Base-by-base conservation (phyloP, 2,113 vertebrate genomes). In the Lagenorhynchus albirostris region DNA sequence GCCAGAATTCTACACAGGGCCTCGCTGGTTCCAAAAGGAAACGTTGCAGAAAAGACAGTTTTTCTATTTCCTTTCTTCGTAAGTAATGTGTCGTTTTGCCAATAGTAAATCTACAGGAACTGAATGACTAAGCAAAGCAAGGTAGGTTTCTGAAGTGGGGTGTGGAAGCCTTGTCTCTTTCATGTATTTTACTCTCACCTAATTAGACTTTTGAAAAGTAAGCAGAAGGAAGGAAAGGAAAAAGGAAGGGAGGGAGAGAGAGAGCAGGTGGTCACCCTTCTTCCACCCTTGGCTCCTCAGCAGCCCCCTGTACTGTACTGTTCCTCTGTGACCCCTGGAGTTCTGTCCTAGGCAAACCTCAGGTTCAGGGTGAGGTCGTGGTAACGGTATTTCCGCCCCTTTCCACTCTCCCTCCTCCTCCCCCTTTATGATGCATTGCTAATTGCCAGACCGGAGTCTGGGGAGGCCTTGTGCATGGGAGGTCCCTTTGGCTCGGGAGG, bases 11-110 rank as follows among this genome's bases (percentile, higher is more conserved):
- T 44, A 62, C 41, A 15, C 0, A 1, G 73, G 60, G 55, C 33
- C 77, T 87, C 2, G 0, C 8, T 41, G 65, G 31, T 83, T 85
- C 77, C 73, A 85, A 74, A 67, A 91, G 44, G 71, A 95, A 85
- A 85, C 0, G 10, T 2, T 80, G 38, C 44, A 95, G 62, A 47
- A 93, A 86, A 96, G 76, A 63, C 65, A n/a, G 63, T 12, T 85
- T 96, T 88, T 60, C 86, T 88, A 47, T 77, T 91, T 94, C 65
- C 31, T 96, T 94, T 88, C 92, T 85, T 82, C 10, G 2, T 92
- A 82, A 82, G 81, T 47, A 84, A 91, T 81, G 41, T 77, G 29
- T 77, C 53, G 67, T 89, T 96, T 82, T 65, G n/a, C 79, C 71
- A 82, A 68, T 36, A 92, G 87, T 67, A 73, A 94, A 89, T 63